Conservation (phyloP, 2,113 vertebrate species). For the Synodontis membranacea region DNA sequence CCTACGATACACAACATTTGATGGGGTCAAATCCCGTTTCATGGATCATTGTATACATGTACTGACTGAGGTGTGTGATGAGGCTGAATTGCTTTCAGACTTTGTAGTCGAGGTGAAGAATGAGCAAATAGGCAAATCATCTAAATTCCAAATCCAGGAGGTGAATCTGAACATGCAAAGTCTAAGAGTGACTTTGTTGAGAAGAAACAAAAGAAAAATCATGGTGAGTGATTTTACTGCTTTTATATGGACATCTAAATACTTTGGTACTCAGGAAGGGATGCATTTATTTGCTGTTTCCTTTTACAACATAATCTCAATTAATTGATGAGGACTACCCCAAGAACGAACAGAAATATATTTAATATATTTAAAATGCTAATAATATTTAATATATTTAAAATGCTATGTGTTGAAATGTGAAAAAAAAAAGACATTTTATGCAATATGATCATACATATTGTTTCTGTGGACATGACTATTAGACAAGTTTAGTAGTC, state of each 20-base stretch:
- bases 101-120: conserved; percentile 80
- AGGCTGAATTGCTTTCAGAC: conserved; percentile 62
- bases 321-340: not conserved
- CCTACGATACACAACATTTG: conserved; percentile 78
- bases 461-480: not conserved
- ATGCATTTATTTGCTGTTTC: not conserved
- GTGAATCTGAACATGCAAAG: conserved; percentile 67
- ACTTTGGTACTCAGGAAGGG: not conserved
- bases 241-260: not conserved
- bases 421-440: not conserved
- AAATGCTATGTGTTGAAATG: not conserved
- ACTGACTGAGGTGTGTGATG: conserved; percentile 74
- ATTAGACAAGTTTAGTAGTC: not conserved
- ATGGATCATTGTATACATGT: conserved; percentile 77
- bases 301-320: not conserved
- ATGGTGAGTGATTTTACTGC: conserved; percentile 72
- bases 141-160: conserved; percentile 66
- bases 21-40: conserved; percentile 75
- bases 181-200: conserved; percentile 68
- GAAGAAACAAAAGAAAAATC: conserved; percentile 64
- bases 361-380: too few species aligned
- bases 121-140: conserved; percentile 63
- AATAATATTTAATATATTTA: not conserved
- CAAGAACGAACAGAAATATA: not conserved
- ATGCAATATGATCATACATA: not conserved